Conservation (phyloP, 2,888 invertebrate genomes). For the Mesopsocus fuscifrons region DNA sequence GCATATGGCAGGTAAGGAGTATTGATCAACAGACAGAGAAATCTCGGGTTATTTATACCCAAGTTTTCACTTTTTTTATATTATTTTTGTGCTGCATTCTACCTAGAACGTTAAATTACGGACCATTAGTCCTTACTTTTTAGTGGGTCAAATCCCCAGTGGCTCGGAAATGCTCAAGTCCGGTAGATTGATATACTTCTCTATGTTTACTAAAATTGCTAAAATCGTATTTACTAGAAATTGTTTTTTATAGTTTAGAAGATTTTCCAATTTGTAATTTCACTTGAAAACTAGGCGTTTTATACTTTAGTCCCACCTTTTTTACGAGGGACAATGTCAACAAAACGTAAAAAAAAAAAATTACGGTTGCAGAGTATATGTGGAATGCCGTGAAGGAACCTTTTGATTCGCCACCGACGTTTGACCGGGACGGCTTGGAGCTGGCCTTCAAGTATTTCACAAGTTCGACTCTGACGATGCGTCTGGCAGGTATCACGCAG, state of each 20-base stretch:
- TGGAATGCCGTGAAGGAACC: conserved; percentile 92
- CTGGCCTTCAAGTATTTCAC: conserved; percentile 93
- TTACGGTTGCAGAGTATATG: conserved; percentile 52
- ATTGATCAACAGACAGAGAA: conserved; percentile 1
- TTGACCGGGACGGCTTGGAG: conserved; percentile 74
- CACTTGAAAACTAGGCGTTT: no score
- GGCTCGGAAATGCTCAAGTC: not conserved
- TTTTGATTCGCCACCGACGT: conserved; percentile 63
- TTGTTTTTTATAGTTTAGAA: no score
- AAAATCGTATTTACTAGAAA: no score
- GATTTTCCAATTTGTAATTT: no score
- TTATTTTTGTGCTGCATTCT: conserved; percentile 1
- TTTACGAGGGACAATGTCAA: no score
- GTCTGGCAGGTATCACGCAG: conserved; percentile 82
- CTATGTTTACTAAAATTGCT: no score
- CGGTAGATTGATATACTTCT: no score
- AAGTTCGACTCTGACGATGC: conserved; percentile 83
- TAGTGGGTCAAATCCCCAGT: conserved; percentile 6
- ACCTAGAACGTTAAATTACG: not conserved
- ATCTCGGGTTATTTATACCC: no score
- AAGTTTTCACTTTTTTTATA: conserved; percentile 5
- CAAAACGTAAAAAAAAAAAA: no score
- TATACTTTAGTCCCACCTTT: no score
- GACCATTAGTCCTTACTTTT: conserved; percentile 2
- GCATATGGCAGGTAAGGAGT: conserved; percentile 64